A percentile compares a stretch with the other conserved stretches of the same genome.
Evolutionary conservation across 2,888 invertebrate genomes (phyloP).

Genomic region (Drosophila crucigera): DNA sequence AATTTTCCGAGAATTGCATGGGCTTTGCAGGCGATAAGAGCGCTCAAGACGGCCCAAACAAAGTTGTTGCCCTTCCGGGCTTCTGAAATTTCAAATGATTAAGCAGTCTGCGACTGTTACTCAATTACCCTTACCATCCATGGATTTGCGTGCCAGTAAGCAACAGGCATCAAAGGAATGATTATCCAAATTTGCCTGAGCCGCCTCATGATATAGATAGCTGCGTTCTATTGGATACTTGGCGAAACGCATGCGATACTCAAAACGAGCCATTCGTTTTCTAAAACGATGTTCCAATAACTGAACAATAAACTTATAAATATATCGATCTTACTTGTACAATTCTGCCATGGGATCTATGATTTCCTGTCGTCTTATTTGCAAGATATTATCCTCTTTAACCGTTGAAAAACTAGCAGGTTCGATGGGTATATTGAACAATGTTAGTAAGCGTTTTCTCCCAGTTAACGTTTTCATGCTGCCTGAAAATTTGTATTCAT

Average conservation of each 20-base stretch:
- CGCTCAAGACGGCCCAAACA: constrained; percentile 77
- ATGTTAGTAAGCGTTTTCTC: constrained; percentile 55
- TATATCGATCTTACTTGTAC: constrained; percentile 58
- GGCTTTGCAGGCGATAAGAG: constrained; percentile 75
- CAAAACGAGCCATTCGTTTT: constrained; percentile 63
- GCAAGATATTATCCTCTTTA: constrained; percentile 64
- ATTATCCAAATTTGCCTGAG: constrained; percentile 70
- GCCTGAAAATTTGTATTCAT: constrained; percentile 68
- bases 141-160: constrained; percentile 70
- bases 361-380: constrained; percentile 56
- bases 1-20: constrained; percentile 80
- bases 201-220: constrained; percentile 79
- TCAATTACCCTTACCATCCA: constrained; percentile 62
- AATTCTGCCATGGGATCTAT: constrained; percentile 59
- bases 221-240: constrained; percentile 78
- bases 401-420: constrained; percentile 18
- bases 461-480: constrained; percentile 39
- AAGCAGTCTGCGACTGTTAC: too few relatives aligned
- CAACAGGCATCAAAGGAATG: constrained; percentile 78
- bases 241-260: constrained; percentile 77
- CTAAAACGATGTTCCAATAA: constrained; percentile 41
- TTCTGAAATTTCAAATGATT: constrained; percentile 48
- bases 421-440: constrained; percentile 64
- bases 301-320: neutral
- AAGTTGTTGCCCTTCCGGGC: constrained; percentile 65